A percentile compares a stretch with the other conserved stretches of the same genome.
These are phyloP conservation scores for Octodonta nipae DNA, from an alignment of 2,888 invertebrate genomes.

Conservation along the genomic window DNA sequence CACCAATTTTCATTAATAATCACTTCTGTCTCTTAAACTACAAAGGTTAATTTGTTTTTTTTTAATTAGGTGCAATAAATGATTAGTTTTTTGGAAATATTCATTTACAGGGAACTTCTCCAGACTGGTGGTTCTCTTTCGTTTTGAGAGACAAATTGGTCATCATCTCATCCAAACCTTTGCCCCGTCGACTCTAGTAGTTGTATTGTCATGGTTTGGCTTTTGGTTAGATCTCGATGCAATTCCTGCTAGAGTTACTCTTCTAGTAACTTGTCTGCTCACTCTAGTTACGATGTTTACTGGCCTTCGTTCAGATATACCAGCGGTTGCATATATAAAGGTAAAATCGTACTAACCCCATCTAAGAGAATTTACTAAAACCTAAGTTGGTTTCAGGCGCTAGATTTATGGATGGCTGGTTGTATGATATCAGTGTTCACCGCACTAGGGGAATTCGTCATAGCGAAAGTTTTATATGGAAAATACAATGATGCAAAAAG, in stretches of 20 bases:
- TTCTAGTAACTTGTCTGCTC: constrained; percentile 71
- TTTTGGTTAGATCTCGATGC: constrained; percentile 78
- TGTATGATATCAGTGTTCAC: constrained; percentile 80
- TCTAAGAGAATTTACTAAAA: no score
- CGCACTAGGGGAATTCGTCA: constrained; percentile 69
- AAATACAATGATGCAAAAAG: constrained; percentile 53
- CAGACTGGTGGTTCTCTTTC: constrained; percentile 61
- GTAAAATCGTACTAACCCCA: constrained; percentile 36
- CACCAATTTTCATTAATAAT: no score
- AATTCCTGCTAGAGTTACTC: constrained; percentile 67
- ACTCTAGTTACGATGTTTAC: constrained; percentile 79
- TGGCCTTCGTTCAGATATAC: constrained; percentile 66
- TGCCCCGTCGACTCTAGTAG: constrained; percentile 69
- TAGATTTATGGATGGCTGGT: constrained; percentile 80
- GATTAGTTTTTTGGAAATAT: no score
- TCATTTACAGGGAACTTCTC: constrained; percentile 55
- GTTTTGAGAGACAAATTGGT: constrained; percentile 71
- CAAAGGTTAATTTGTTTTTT: no score
- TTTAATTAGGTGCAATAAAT: no score
- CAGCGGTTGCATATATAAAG: constrained; percentile 77
- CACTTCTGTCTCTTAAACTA: no score
- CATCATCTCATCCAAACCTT: constrained; percentile 77
- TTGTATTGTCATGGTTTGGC: constrained; percentile 76
- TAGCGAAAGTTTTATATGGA: constrained; percentile 67
- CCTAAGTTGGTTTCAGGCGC: constrained; percentile 38